Percentiles rank a stretch among this genome's conserved stretches.
Evolutionary conservation across 2,888 invertebrate species (phyloP).

Genomic region (Cylloceria caligata): DNA sequence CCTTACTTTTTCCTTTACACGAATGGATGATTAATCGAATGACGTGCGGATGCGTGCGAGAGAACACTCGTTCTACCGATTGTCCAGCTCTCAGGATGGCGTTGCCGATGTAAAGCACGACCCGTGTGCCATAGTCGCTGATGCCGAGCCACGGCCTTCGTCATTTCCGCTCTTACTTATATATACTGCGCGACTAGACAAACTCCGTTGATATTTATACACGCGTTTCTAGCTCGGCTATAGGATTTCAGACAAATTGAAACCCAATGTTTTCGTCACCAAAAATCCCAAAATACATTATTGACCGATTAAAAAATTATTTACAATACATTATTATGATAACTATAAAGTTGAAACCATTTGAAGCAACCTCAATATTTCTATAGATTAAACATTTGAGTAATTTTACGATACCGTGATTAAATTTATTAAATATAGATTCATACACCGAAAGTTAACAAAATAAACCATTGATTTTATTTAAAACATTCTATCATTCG

Average conservation of each 20-base stretch:
- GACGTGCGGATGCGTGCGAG: constrained; percentile 44
- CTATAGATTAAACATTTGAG: too few species aligned
- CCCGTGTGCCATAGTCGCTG: constrained; percentile 51
- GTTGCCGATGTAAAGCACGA: constrained; percentile 55
- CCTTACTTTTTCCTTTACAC: constrained; percentile 2
- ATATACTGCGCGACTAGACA: constrained; percentile 44
- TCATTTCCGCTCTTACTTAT: constrained; percentile 72
- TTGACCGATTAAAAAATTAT: background rate
- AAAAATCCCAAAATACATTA: background rate
- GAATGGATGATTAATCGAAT: constrained; percentile 52
- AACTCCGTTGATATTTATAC: constrained; percentile 17
- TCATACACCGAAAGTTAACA: too few species aligned
- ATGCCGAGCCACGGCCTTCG: constrained; percentile 73
- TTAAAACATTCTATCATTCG: too few species aligned
- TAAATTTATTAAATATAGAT: too few species aligned
- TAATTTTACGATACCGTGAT: too few species aligned
- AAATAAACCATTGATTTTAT: too few species aligned
- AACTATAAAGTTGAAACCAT: background rate
- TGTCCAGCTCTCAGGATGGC: constrained; percentile 24
- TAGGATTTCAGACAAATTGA: background rate
- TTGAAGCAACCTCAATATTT: background rate
- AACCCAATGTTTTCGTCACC: background rate
- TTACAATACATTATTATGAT: background rate
- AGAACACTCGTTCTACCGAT: constrained; percentile 26
- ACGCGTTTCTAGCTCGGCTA: background rate